Evolutionary conservation across 2,888 invertebrate genomes (phyloP).

Genomic region (Camptogramma bilineatum): DNA sequence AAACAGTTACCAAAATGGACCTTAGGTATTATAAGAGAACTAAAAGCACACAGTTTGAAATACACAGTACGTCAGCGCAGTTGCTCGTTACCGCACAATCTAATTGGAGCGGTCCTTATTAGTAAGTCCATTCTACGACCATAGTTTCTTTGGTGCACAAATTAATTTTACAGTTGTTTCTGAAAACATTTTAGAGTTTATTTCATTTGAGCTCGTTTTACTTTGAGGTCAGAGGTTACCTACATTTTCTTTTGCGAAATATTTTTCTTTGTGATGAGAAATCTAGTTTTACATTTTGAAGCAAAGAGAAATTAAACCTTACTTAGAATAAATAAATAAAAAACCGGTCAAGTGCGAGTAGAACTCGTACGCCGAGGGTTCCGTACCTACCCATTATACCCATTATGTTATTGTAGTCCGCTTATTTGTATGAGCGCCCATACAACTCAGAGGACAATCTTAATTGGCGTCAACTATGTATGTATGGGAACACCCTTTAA

Average conservation of each 20-base stretch:
- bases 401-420: no score
- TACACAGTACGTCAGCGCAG: neutral
- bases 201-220: constrained; percentile 5
- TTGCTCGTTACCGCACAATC: constrained; percentile 44
- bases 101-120: constrained; percentile 45
- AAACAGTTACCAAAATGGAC: no score
- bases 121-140: constrained; percentile 26
- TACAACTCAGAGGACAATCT: no score
- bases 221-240: constrained; percentile 4
- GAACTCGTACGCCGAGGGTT: no score
- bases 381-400: no score
- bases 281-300: neutral
- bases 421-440: no score
- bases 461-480: no score
- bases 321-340: no score
- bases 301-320: neutral
- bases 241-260: neutral
- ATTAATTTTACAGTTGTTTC: constrained; percentile 31
- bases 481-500: no score
- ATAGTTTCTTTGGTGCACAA: constrained; percentile 38
- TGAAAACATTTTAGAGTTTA: constrained; percentile 9
- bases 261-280: neutral
- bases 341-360: no score
- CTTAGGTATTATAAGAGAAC: neutral
- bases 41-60: neutral